Percentiles rank a stretch among this genome's conserved stretches.
phyloP scores from a whole-genome alignment of 1,140 invertebrate species.

The Nylanderia fulva region DNA sequence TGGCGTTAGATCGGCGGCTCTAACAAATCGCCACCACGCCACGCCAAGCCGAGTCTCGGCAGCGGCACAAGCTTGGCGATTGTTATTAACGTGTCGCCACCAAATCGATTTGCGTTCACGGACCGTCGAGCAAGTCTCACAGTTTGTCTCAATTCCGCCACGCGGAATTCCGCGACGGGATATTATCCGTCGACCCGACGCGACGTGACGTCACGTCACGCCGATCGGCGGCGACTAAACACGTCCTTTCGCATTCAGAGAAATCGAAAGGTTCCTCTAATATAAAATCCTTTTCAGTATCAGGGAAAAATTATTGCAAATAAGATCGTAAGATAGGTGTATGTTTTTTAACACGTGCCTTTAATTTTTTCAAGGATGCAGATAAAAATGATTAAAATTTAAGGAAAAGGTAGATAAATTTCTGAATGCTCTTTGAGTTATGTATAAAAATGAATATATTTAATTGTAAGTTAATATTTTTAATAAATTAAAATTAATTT shows the following conservation, averaged over 20 bases:
- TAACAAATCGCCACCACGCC: slow-evolving; percentile 44
- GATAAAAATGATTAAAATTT: no score
- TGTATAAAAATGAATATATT: no score
- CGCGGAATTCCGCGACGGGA: slow-evolving; percentile 11
- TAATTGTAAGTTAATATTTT: no score
- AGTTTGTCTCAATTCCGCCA: slow-evolving; percentile 51
- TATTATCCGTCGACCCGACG: not conserved
- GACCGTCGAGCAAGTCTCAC: slow-evolving; percentile 23
- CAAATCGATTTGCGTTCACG: slow-evolving; percentile 50
- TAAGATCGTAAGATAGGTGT: no score
- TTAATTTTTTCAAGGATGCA: not conserved
- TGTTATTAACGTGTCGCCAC: slow-evolving; percentile 51
- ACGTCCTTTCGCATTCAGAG: not conserved
- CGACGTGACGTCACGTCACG: not conserved
- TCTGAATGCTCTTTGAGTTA: no score
- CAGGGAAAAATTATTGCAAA: not conserved
- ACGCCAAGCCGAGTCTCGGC: slow-evolving; percentile 5
- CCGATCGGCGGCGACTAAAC: not conserved
- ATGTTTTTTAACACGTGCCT: no score
- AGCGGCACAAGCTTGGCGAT: slow-evolving; percentile 24
- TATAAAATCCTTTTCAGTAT: not conserved
- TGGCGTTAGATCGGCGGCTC: slow-evolving; percentile 46
- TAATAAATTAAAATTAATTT: no score
- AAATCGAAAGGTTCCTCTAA: not conserved
- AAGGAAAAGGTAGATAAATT: no score